phyloP scores from a whole-genome alignment of 2,797 vertebrate species.

The Eremophila alpestris region DNA sequence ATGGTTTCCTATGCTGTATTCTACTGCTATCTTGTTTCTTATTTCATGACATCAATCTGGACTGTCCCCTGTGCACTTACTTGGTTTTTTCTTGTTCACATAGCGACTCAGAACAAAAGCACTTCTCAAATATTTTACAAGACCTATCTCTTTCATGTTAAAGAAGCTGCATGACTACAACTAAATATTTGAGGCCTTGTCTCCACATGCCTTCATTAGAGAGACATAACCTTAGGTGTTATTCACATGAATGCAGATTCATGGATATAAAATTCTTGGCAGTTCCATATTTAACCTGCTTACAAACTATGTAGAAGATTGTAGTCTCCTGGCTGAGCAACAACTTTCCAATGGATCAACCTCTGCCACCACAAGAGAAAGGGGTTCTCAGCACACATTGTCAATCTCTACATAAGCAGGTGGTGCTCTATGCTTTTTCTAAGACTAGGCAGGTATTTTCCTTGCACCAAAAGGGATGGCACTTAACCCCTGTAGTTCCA shows the following conservation, averaged over 20 bases:
- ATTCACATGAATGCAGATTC: conserved; percentile 53
- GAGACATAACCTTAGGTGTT: conserved; percentile 60
- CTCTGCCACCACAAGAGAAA: conserved; percentile 13
- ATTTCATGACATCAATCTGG: background rate
- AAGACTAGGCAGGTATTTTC: background rate
- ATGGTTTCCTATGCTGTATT: background rate
- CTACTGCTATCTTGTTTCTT: background rate
- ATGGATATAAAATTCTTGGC: conserved; percentile 11
- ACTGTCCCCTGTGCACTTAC: background rate
- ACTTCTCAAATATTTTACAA: background rate
- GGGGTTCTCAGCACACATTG: background rate
- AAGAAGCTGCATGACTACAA: conserved; percentile 58
- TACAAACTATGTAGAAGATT: background rate
- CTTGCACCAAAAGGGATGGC: background rate
- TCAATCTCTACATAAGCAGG: background rate
- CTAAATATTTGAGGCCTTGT: conserved; percentile 71
- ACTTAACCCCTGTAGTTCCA: background rate
- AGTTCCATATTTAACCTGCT: background rate
- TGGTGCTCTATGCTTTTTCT: background rate
- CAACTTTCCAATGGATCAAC: background rate
- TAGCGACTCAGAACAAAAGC: background rate
- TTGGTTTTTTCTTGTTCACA: background rate
- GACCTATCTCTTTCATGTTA: background rate
- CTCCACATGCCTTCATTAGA: conserved; percentile 64
- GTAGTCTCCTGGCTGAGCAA: background rate